Conservation (phyloP, 2,113 vertebrate species). For the Circaetus gallicus region DNA sequence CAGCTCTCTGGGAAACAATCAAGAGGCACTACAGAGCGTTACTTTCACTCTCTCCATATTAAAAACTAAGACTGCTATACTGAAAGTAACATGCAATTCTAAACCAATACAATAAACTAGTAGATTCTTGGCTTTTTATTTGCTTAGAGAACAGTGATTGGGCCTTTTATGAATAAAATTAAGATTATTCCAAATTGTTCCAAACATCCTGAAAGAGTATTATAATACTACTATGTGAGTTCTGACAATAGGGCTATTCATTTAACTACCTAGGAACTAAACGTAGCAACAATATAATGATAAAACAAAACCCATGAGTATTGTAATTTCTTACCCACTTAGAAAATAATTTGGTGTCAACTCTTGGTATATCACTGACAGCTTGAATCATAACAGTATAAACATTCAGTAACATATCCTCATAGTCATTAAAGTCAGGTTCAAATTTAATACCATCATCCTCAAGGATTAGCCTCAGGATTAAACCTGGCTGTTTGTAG, state of each 20-base stretch:
- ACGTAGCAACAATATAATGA: not conserved
- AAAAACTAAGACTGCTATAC: not conserved
- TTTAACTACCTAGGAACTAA: not conserved
- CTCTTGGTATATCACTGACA: slow-evolving; percentile 77
- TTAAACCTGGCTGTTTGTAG: slow-evolving; percentile 80
- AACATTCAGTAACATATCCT: slow-evolving; percentile 75
- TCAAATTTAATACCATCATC: slow-evolving; percentile 78
- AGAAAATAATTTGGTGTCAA: slow-evolving; percentile 83
- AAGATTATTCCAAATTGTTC: not conserved
- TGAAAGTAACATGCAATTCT: not conserved
- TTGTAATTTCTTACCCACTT: slow-evolving; percentile 77
- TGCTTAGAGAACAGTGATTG: not conserved
- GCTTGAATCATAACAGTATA: slow-evolving; percentile 82
- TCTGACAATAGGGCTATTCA: not conserved
- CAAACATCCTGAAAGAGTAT: not conserved
- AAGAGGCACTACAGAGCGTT: not conserved
- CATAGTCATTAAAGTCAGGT: slow-evolving; percentile 78
- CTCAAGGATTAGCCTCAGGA: slow-evolving; percentile 79
- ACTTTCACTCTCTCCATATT: not conserved
- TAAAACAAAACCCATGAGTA: not conserved
- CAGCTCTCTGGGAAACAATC: not conserved
- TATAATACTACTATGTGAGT: not conserved
- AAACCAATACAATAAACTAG: not conserved
- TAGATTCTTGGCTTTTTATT: not conserved
- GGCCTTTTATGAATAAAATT: not conserved